Base-by-base conservation (phyloP, 2,113 vertebrate genomes). In the Scalopus aquaticus region DNA sequence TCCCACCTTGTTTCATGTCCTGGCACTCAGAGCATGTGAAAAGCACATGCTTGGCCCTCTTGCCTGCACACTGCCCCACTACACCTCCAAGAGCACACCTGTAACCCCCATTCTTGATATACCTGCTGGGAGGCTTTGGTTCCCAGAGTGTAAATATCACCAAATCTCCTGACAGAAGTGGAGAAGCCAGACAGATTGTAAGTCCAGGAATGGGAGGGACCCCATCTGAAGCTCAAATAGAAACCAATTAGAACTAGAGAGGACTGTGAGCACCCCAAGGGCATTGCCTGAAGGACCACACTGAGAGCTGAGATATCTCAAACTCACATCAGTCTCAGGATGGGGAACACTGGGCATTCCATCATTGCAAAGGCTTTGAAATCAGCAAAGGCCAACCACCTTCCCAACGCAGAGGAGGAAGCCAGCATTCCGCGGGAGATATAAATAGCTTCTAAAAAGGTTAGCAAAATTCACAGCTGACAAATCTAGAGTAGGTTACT, bases 371-470 rank as follows among this genome's bases (percentile, higher is more conserved):
- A 67, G 35, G 58, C 46, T 84, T 0, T 44, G 69, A 51, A 79
- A 30, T 49, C 60, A 60, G 67, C 94, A 74, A 54, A 60, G 76
- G 76, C 82, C 44, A 32, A 26, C 24, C 56, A 94, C 72, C 64
- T 76, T 95, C 73, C 76, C 80, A 86, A 26, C 1, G 3, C 70
- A 56, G 60, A 72, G 89, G 37, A 82, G 90, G 90, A 95, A 69
- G 39, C 39, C 90, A 93, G 83, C 83, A 87, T 62, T 86, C 62
- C 1, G 3, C 20, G 49, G 58, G 85, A 90, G 93, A 56, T 93
- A 94, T 92, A 95, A 97, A 95, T 92, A 96, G 90, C 94, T 96
- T 80, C 92, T 88, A 77, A 77, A 95, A 94, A 97, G 93, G 93
- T 96, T 95, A 95, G 91, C 72, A 95, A 85, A 95, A 96, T 49